phyloP scores from a whole-genome alignment of 2,797 vertebrate genomes.

The Darevskia nairensis region DNA sequence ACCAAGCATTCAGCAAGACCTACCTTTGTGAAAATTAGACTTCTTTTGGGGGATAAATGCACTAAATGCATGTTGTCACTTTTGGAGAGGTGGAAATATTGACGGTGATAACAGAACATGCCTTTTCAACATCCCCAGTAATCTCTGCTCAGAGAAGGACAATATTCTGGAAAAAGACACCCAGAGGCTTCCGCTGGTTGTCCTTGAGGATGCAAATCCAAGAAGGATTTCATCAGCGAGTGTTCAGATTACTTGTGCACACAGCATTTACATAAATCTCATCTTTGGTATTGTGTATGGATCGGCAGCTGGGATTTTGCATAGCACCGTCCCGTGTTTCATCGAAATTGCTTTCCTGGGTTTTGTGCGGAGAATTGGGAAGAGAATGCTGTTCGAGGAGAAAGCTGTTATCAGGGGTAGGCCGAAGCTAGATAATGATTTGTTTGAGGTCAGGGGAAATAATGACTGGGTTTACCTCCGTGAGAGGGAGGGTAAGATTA shows the following conservation, averaged over 20 bases:
- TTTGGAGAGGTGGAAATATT: background rate
- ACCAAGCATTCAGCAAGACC: background rate
- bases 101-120: background rate
- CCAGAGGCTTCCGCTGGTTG: background rate
- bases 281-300: background rate
- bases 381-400: background rate
- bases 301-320: slow-evolving; percentile 34
- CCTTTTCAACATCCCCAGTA: background rate
- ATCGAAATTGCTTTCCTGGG: slow-evolving; percentile 30
- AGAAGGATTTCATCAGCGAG: slow-evolving; percentile 15
- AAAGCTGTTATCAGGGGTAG: slow-evolving; percentile 17
- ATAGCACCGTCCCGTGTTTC: slow-evolving; percentile 5
- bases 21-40: background rate
- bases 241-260: slow-evolving; percentile 14
- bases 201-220: slow-evolving; percentile 36
- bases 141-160: background rate
- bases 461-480: too few species aligned
- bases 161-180: background rate
- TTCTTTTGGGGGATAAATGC: background rate
- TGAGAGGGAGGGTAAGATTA: too few species aligned
- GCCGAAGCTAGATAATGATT: too few species aligned
- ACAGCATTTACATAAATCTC: slow-evolving; percentile 45
- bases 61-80: too few species aligned
- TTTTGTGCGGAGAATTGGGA: slow-evolving; percentile 10
- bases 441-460: too few species aligned